Conservation (phyloP, 2,888 invertebrate genomes). For the Serripes groenlandicus region DNA sequence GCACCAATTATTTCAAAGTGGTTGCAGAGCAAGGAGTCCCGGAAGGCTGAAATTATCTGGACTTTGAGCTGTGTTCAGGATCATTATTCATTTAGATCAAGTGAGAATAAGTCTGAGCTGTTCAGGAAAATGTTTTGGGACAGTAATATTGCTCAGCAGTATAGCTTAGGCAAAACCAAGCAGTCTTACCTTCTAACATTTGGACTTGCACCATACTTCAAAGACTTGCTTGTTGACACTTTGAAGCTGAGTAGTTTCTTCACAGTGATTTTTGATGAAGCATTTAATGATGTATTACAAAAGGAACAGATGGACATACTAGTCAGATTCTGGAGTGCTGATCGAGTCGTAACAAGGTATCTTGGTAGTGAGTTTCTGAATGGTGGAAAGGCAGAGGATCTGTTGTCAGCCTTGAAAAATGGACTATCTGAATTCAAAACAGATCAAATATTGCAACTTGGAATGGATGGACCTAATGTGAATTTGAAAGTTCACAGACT, state of each 20-base stretch:
- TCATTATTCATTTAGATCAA: slow-evolving; percentile 53
- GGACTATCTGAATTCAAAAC: slow-evolving; percentile 39
- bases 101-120: slow-evolving; percentile 37
- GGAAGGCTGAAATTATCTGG: slow-evolving; percentile 21
- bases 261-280: slow-evolving; percentile 67
- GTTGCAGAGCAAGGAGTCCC: too few species aligned
- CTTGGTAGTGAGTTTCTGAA: slow-evolving; percentile 66
- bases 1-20: too few species aligned
- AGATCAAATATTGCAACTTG: slow-evolving; percentile 35
- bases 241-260: slow-evolving; percentile 30
- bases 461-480: slow-evolving; percentile 52
- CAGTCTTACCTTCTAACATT: slow-evolving; percentile 44
- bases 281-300: slow-evolving; percentile 58
- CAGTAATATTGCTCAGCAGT: slow-evolving; percentile 51
- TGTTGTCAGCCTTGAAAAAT: slow-evolving; percentile 59
- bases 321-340: slow-evolving; percentile 72
- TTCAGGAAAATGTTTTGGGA: slow-evolving; percentile 62
- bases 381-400: slow-evolving; percentile 68
- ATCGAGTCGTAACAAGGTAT: slow-evolving; percentile 72
- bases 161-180: slow-evolving; percentile 41
- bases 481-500: slow-evolving; percentile 29
- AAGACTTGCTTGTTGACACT: slow-evolving; percentile 27
- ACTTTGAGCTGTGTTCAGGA: slow-evolving; percentile 12
- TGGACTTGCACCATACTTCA: slow-evolving; percentile 66
- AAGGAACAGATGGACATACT: slow-evolving; percentile 75